Conservation (phyloP, 2,888 invertebrate species). For the Oithona nana region DNA sequence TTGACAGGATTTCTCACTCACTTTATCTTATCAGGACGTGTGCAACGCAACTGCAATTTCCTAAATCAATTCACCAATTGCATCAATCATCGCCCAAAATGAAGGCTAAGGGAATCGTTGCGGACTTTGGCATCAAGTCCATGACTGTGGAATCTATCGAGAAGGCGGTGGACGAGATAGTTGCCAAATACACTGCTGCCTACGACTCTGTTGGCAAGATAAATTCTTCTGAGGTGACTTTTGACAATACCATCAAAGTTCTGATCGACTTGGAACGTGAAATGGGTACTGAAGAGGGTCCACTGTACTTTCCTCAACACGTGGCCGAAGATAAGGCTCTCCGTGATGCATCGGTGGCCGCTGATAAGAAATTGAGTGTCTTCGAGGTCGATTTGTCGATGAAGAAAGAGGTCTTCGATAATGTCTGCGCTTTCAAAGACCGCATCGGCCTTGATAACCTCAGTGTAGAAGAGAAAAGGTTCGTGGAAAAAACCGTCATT, state of each 20-base stretch:
- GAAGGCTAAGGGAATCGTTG: constrained; percentile 21
- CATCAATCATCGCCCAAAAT: neutral
- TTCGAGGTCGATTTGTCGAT: constrained; percentile 33
- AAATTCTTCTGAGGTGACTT: constrained; percentile 21
- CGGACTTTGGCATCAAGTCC: constrained; percentile 22
- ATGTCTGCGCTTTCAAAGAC: constrained; percentile 26
- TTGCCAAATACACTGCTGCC: constrained; percentile 19
- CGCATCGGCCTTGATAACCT: constrained; percentile 23
- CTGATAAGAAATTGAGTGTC: constrained; percentile 30
- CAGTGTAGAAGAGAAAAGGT: constrained; percentile 28
- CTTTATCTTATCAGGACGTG: too few species aligned
- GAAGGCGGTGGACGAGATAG: constrained; percentile 21
- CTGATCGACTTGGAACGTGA: constrained; percentile 28
- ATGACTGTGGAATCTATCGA: constrained; percentile 22
- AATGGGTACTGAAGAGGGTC: constrained; percentile 26
- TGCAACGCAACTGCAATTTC: too few species aligned
- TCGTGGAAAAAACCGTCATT: constrained; percentile 29
- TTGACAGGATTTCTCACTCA: too few species aligned
- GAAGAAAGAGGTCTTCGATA: constrained; percentile 32
- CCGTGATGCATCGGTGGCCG: constrained; percentile 30
- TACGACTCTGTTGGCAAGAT: constrained; percentile 22
- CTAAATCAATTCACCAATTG: too few species aligned
- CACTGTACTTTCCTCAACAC: constrained; percentile 30
- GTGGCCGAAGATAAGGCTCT: constrained; percentile 28
- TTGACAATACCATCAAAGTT: constrained; percentile 23